Conservation (phyloP, 2,113 vertebrate species). For the Thalassoma bifasciatum region DNA sequence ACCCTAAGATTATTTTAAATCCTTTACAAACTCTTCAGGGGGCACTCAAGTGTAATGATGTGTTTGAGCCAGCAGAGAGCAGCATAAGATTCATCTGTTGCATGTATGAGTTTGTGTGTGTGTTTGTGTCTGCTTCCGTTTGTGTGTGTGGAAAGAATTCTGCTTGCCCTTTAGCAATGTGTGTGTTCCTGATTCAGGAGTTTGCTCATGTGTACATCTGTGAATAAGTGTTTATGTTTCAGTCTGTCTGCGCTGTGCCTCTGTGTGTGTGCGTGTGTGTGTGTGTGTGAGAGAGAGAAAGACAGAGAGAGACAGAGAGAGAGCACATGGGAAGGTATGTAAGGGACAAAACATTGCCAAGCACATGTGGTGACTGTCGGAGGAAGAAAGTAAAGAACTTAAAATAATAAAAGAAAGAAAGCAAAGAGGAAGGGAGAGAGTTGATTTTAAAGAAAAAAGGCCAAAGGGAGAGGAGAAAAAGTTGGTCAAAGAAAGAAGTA, state of each 20-base stretch:
- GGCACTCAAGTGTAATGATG: conserved; percentile 10
- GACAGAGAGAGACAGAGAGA: conserved; percentile 17
- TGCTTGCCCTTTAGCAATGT: conserved; percentile 46
- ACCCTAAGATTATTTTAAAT: too few relatives aligned
- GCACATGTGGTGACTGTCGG: conserved; percentile 63
- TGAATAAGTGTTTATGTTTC: conserved; percentile 63
- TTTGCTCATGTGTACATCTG: conserved; percentile 61
- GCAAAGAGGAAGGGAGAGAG: not conserved
- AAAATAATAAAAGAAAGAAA: not conserved
- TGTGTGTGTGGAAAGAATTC: conserved; percentile 47
- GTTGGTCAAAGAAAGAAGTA: not conserved
- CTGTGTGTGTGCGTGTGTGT: conserved; percentile 21
- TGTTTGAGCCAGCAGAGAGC: conserved; percentile 57
- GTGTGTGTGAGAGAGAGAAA: conserved; percentile 9
- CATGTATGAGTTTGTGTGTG: conserved; percentile 10
- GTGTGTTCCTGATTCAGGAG: conserved; percentile 53
- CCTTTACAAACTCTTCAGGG: too few relatives aligned
- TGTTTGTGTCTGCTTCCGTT: conserved; percentile 1
- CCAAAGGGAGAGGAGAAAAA: not conserved
- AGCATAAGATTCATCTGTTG: conserved; percentile 1
- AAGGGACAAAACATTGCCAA: conserved; percentile 28
- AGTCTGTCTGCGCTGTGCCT: conserved; percentile 31
- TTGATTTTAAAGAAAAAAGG: conserved; percentile 1
- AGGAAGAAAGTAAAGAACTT: not conserved
- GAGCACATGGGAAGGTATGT: conserved; percentile 1